Base-by-base conservation (phyloP, 2,888 invertebrate species). In the Synergus umbraculus region DNA sequence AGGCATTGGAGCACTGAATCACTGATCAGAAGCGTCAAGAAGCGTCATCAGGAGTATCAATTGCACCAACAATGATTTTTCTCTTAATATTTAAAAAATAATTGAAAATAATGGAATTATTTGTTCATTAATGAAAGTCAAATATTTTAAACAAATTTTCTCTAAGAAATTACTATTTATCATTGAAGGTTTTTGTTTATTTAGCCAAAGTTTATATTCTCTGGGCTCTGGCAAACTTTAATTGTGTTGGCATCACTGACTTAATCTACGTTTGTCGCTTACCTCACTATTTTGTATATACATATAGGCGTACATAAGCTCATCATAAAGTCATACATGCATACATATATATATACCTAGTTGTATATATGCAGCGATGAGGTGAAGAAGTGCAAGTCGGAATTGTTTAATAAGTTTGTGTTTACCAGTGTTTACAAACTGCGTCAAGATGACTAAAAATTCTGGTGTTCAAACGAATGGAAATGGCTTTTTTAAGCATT, bases 401-500 rank as follows among this genome's bases (percentile, higher is more conserved):
- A 37, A 46, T 69, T 46, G 15, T 67, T 67, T 67, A 67, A 66
- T 41, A 18, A 18, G 12, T 49, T 73, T n/a, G 10, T 73, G n/a
- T 54, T 15, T 54, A 49, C 15, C 54, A 54, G 10, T 73, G n/a
- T 54, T 15, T 54, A 49, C 15, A 73, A 54, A 41, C 54, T 54
- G 41, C 49, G 9, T 29, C 15, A 54, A 37, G 29, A 73, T 73
- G 73, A 58, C 15, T 41, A 54, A 69, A 15, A 69, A 54, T 8
- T 54, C 73, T 4, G 37, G 54, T 54, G 5, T 54, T 73, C n/a
- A 58, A 1, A 54, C 73, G n/a, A 73, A 73, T 58, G 54, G 73
- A 37, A 73, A 41, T 49, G 73, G 54, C 9, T 37, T 29, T 54
- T 41, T 10, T 37, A 73, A 73, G 29, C 37, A 37, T n/a, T 54